Percentiles rank a stretch among this genome's conserved stretches.
These are phyloP conservation scores for Hypselothyrea guttata DNA, from an alignment of 2,888 invertebrate genomes.

Conservation along the genomic window DNA sequence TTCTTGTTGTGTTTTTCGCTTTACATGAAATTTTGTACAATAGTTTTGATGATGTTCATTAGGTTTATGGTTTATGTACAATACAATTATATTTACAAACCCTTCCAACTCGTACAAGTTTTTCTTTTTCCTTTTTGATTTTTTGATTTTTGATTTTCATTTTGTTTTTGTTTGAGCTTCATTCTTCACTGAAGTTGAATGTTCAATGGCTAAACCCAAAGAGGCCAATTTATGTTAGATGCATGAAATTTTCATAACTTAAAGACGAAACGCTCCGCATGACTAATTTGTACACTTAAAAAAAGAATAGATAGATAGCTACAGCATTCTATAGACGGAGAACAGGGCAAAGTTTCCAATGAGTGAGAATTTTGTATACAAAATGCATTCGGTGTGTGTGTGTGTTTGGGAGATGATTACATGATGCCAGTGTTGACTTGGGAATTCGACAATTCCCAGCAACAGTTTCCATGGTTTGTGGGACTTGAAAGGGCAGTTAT, in stretches of 20 bases:
- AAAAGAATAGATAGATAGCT: not conserved
- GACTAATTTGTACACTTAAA: slow-evolving; percentile 80
- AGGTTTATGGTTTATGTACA: slow-evolving; percentile 33
- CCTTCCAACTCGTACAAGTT: slow-evolving; percentile 14
- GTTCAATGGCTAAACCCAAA: slow-evolving; percentile 51
- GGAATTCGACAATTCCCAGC: slow-evolving; percentile 29
- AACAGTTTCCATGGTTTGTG: slow-evolving; percentile 7
- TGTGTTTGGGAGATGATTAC: slow-evolving; percentile 1
- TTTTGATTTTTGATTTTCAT: slow-evolving; percentile 8
- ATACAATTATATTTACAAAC: slow-evolving; percentile 65
- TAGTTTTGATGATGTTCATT: slow-evolving; percentile 36
- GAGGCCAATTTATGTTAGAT: slow-evolving; percentile 34
- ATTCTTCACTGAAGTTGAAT: slow-evolving; percentile 57
- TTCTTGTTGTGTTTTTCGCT: slow-evolving; percentile 35
- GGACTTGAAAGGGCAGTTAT: slow-evolving; percentile 47
- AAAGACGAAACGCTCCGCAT: slow-evolving; percentile 74
- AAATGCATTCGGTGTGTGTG: slow-evolving; percentile 36
- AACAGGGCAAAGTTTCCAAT: not conserved
- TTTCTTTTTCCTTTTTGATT: slow-evolving; percentile 14
- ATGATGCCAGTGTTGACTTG: no score
- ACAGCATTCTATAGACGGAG: not conserved
- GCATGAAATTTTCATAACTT: slow-evolving; percentile 62
- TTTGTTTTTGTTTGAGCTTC: slow-evolving; percentile 29
- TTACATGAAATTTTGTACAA: slow-evolving; percentile 59
- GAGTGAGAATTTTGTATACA: slow-evolving; percentile 19